Base-by-base conservation (phyloP, 2,113 vertebrate species). In the Periophthalmus modestus region DNA sequence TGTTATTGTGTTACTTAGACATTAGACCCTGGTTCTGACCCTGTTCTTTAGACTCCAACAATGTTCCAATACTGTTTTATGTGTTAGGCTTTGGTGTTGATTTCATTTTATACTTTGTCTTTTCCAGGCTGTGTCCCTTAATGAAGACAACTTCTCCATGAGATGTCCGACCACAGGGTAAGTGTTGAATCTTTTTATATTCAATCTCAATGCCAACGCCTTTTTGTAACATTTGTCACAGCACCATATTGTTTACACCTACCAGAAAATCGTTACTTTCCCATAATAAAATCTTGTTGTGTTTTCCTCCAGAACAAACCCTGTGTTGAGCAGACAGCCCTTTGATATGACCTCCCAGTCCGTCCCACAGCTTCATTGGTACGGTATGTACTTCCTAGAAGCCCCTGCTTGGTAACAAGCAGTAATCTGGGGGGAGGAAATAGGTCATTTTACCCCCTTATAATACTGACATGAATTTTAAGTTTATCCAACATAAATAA, bases 121-220 rank as follows among this genome's bases (percentile, higher is more conserved):
- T 72, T 75, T 24, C n/a, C 74, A 94, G 93, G 86, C 21, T 92
- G 92, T 28, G 63, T 81, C n/a, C 21, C 85, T 94, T 23, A 91
- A 89, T 5, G 92, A 94, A 68, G 92, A 94, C 3, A 94, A 94
- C 88, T 93, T 94, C 81, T 93, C 92, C 0, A 80, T 93, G 70
- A 85, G 89, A 79, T 94, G 93, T 83, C 72, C 4, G 91, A 90
- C 77, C 93, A 94, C 85, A 94, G 92, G 92, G 93, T 94, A 84
- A 81, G 11, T 13, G n/a, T 1, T 47, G 34, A n/a, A 36, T 9
- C 28, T 63, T 19, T 43, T 43, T 9, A 10, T n/a, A n/a, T n/a
- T n/a, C n/a, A 43, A 43, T 43, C 7, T 43, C 39, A n/a, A 10
- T 43, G 39, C 39, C 39, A 10, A 9, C 11, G 15, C 23, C 28